Base-by-base conservation (phyloP, 2,113 vertebrate genomes). In the Thalassoma bifasciatum region DNA sequence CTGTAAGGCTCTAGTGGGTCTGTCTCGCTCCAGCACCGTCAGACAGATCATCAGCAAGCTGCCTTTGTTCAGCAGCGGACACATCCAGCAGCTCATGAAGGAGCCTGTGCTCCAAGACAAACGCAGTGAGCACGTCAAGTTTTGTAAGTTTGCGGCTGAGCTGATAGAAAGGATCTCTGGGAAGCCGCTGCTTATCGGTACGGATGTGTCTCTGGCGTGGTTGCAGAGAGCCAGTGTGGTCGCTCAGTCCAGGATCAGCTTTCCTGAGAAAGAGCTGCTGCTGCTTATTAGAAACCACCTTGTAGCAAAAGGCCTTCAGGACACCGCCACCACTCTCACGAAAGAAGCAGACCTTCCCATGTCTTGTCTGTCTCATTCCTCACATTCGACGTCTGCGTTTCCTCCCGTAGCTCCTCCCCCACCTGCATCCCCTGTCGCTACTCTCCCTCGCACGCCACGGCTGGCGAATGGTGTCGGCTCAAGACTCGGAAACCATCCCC, bases 11-110 rank as follows among this genome's bases (percentile, higher is more conserved):
- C 89, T 99, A 75, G 98, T 99, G 66, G 98, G 98, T 44, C 91
- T 99, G 37, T 97, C 96, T 0, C 96, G 97, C 24, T 98, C 97
- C 70, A 95, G 93, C 69, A 94, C 97, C 0, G 98, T 99, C 12
- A 91, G 96, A 68, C 98, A 99, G 93, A 99, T 99, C 77, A 99
- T 99, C 92, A 96, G 97, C 93, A 99, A 99, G 88, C 94, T 99
- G 26, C 98, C 98, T 9, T 93, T 99, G 69, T 99, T 99, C 90
- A 97, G 97, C 92, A 99, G 97, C 68, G 97, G 98, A 24, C 98
- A 99, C 88, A 99, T 99, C 87, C 98, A 99, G 92, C 97, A 99
- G 90, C 92, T 99, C 79, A 99, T 99, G 98, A 98, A 98, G 76
- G 98, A 99, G 86, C 98, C 98, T 0, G 95, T 99, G 73, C 95